Base-by-base conservation (phyloP, 2,888 invertebrate genomes). In the Phlogophora meticulosa region DNA sequence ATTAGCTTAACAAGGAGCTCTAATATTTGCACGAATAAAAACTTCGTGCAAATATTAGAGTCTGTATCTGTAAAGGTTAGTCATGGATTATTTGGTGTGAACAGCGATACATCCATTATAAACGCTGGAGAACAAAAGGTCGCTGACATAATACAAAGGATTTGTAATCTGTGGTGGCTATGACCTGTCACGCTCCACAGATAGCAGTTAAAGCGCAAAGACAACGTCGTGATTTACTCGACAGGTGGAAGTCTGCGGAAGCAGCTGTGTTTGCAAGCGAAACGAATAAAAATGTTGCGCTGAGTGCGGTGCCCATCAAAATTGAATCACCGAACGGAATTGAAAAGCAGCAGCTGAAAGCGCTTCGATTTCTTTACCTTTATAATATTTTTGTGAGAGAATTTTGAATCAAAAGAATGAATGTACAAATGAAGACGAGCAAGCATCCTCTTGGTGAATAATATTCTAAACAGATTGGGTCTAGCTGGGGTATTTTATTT, bases 61-160 rank as follows among this genome's bases (percentile, higher is more conserved):
- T n/a, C 36, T 68, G 58, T 69, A 32, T 68, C 32, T 22, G 4
- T 32, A 42, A 38, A 42, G 11, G 22, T 56, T 57, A 43, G 64
- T 53, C 62, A 72, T 45, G 51, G 61, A 66, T 58, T 63, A 63
- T 63, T 63, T 28, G 34, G 46, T 64, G 74, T 62, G 58, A 76
- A 60, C 46, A 62, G 22, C 13, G 63, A 48, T 55, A 28, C 72
- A 78, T 76, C 67, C 49, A 80, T 80, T 75, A 72, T 61, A 51
- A 20, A 58, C 48, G 67, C 63, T 64, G 11, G 22, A 48, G 52
- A 64, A 72, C 60, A 62, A 76, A 76, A 76, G 78, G 61, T 76
- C 74, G 57, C 55, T 78, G 76, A 76, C 78, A 76, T 73, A 79
- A 77, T 36, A 74, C 73, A 74, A 80, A 78, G 68, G 59, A 68